Evolutionary conservation across 2,888 invertebrate genomes (phyloP).

Genomic region (Aplocera efformata): DNA sequence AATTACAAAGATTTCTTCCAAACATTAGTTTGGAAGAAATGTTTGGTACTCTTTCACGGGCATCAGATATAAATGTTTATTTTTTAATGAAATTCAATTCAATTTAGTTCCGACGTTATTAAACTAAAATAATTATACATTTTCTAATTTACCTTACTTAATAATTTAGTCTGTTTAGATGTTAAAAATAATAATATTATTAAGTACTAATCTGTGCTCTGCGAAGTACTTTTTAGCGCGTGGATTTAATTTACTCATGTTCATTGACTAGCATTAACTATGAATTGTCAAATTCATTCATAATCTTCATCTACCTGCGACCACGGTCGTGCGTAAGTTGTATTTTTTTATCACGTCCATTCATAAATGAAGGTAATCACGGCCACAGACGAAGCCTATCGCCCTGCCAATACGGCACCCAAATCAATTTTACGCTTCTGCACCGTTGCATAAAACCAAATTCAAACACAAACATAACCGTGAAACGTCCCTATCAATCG

Average conservation of each 20-base stretch:
- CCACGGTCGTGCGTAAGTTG: conserved; percentile 55
- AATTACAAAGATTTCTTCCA: no score
- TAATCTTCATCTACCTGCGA: conserved; percentile 58
- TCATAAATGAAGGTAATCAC: conserved; percentile 52
- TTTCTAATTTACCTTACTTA: no score
- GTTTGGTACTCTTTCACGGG: no score
- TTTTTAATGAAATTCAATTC: no score
- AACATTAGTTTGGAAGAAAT: no score
- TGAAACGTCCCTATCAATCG: conserved; percentile 43
- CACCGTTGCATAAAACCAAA: conserved; percentile 73
- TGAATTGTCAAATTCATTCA: conserved; percentile 46
- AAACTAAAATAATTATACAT: no score
- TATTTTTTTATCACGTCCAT: conserved; percentile 57
- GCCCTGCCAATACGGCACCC: conserved; percentile 48
- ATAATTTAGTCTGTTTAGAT: no score
- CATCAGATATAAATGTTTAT: no score
- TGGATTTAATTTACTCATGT: background rate
- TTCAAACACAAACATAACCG: conserved; percentile 53
- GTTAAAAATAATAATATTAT: no score
- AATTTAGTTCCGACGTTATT: no score
- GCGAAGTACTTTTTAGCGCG: background rate
- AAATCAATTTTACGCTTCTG: conserved; percentile 72
- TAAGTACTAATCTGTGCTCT: no score
- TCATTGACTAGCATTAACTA: conserved; percentile 26
- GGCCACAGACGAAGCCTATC: conserved; percentile 54